These are phyloP conservation scores for Pyrgus malvae DNA, from an alignment of 2,888 invertebrate species.

Conservation along the genomic window DNA sequence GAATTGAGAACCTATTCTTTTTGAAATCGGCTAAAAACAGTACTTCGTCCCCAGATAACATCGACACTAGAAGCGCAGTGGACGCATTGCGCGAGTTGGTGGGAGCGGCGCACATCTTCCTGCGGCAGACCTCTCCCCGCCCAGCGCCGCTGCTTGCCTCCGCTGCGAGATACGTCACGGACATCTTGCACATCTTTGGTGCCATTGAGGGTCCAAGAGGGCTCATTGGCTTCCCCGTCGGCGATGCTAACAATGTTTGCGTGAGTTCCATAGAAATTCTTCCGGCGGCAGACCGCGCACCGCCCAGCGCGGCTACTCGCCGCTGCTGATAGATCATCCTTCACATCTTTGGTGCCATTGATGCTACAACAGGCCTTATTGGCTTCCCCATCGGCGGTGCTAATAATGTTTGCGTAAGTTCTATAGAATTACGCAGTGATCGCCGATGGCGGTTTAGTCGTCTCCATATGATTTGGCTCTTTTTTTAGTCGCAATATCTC, in stretches of 20 bases:
- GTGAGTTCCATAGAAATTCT: constrained; percentile 53
- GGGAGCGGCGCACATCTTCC: constrained; percentile 92
- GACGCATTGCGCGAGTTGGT: constrained; percentile 93
- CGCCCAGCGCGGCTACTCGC: constrained; percentile 86
- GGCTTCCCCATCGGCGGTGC: constrained; percentile 86
- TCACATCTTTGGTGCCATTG: constrained; percentile 88
- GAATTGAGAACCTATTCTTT: too few species aligned
- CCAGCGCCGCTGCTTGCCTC: constrained; percentile 87
- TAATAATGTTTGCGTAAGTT: constrained; percentile 68
- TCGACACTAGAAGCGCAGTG: constrained; percentile 94
- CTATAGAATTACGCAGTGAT: too few species aligned
- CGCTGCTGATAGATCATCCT: constrained; percentile 89
- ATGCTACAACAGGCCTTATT: constrained; percentile 83
- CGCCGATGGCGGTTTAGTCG: too few species aligned
- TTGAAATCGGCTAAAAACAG: too few species aligned
- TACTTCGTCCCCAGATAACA: too few species aligned
- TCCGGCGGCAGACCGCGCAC: constrained; percentile 75
- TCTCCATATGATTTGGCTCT: too few species aligned
- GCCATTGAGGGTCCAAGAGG: constrained; percentile 85
- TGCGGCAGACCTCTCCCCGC: constrained; percentile 82
- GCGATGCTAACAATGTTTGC: constrained; percentile 59
- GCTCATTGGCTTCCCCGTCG: constrained; percentile 88
- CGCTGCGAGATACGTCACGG: constrained; percentile 92
- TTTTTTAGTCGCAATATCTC: too few species aligned
- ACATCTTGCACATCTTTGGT: constrained; percentile 89